Evolutionary conservation across 1,140 invertebrate species (phyloP), one percentile per base, ranked within the genome.

Genomic region (Bombus polaris): DNA sequence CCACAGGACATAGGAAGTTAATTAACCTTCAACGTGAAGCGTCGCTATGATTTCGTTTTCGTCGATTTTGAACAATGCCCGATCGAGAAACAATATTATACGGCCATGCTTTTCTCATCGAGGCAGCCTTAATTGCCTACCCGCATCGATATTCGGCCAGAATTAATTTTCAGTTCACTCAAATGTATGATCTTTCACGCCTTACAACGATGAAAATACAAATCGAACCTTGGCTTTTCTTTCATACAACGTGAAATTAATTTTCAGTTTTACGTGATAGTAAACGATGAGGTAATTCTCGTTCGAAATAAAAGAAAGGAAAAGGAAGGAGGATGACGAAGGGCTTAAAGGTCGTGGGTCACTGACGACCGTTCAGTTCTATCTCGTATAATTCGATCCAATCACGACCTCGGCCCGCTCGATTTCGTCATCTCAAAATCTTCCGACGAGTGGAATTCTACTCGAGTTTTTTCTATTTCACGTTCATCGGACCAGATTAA

Each of bases 331-430:
- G 18, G 25, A 39, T 3, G 32, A 37, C 32, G 66, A 4, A 25
- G 35, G 5, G 44, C 37, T 32, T 28, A 35, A 71, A 76, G 75
- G 25, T 84, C 53, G 32, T 72, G 78, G 37, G 62, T 37, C 5
- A 6, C 6, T 53, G 47, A 53, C 47, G 47, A 18, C 18, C 47
- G 18, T 53, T 53, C 18, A n/a, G 47, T 62, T 84, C 66, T 84
- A 62, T 78, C 65, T 83, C 44, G 83, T 32, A 53, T 66, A 53
- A 25, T 79, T 53, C 76, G 62, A 80, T 80, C 79, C 68, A 85
- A 85, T 85, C 83, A 72, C 76, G 39, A 78, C 47, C 44, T 3
- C 44, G 9, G 65, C 28, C 15, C 62, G 74, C 75, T 47, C 65
- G 65, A 62, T 78, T 47, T 77, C 73, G 65, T 74, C 68, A 32